phyloP scores from a whole-genome alignment of 2,888 invertebrate species.

The Caenorhabditis angaria region DNA sequence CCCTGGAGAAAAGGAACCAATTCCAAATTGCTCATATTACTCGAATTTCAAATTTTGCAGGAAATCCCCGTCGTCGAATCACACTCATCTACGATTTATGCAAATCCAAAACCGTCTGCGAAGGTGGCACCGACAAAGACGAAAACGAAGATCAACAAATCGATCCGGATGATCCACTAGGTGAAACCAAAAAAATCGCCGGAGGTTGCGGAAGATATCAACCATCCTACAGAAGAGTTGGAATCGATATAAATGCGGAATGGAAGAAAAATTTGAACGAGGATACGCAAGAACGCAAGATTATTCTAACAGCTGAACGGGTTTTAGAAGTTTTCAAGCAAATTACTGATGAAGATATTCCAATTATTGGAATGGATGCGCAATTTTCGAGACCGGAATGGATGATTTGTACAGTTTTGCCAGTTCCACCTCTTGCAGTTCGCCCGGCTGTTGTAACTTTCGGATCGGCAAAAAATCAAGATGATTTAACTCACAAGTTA shows the following conservation, averaged over 20 bases:
- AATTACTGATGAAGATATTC: slow-evolving; percentile 94
- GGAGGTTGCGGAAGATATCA: slow-evolving; percentile 98
- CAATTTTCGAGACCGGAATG: slow-evolving; percentile 90
- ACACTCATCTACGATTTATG: slow-evolving; percentile 96
- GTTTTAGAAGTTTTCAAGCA: slow-evolving; percentile 94
- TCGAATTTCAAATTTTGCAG: slow-evolving; percentile 12
- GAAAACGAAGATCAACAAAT: slow-evolving; percentile 30
- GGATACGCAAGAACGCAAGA: slow-evolving; percentile 91
- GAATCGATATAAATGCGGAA: slow-evolving; percentile 92
- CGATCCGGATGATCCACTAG: slow-evolving; percentile 35
- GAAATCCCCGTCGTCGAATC: slow-evolving; percentile 89
- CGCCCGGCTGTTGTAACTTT: slow-evolving; percentile 98
- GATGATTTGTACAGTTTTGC: slow-evolving; percentile 97
- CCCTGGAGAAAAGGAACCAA: too few relatives aligned
- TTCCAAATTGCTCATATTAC: too few relatives aligned
- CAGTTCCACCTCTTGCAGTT: slow-evolving; percentile 94
- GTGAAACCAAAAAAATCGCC: slow-evolving; percentile 43
- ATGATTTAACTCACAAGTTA: slow-evolving; percentile 97
- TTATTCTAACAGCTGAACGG: slow-evolving; percentile 89
- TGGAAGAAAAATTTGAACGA: slow-evolving; percentile 96
- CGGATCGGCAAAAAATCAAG: slow-evolving; percentile 96
- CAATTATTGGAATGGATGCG: slow-evolving; percentile 90
- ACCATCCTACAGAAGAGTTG: slow-evolving; percentile 87
- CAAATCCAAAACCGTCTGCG: slow-evolving; percentile 96
- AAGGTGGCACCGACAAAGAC: slow-evolving; percentile 87